These are phyloP conservation scores for Paracanthobrama guichenoti DNA, from an alignment of 2,113 vertebrate species.

Conservation along the genomic window DNA sequence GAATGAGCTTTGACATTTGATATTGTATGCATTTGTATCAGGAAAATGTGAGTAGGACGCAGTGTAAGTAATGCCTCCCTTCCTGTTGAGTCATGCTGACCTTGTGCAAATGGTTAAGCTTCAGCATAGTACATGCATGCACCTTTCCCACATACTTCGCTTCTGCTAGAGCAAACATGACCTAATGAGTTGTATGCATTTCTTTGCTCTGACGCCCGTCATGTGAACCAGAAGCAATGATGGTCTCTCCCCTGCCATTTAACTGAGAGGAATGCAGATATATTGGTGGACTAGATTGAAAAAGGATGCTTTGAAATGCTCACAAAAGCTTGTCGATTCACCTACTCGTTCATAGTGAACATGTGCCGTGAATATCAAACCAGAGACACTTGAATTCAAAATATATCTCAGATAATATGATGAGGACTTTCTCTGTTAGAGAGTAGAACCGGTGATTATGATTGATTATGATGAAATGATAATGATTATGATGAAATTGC, in stretches of 20 bases:
- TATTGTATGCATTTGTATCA: not conserved
- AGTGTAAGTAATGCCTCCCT: not conserved
- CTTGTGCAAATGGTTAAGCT: conserved; percentile 11
- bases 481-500: not conserved
- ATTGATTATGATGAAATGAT: conserved; percentile 13
- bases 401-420: not conserved
- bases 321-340: not conserved
- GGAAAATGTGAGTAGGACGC: conserved; percentile 9
- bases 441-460: conserved; percentile 3
- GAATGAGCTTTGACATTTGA: not conserved
- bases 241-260: not conserved
- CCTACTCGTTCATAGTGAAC: not conserved
- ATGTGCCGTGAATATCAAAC: not conserved
- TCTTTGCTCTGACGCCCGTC: not conserved
- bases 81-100: conserved; percentile 10
- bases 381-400: conserved; percentile 2
- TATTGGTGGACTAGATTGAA: not conserved
- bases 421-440: not conserved
- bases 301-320: not conserved
- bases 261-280: not conserved
- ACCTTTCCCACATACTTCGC: conserved; percentile 3
- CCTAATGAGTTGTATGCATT: not conserved
- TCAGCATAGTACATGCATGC: not conserved
- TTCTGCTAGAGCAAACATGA: not conserved
- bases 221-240: not conserved